A percentile compares a stretch with the other conserved stretches of the same genome.
Conservation (phyloP, 1,140 invertebrate genomes). For the Aphidius ervi region DNA sequence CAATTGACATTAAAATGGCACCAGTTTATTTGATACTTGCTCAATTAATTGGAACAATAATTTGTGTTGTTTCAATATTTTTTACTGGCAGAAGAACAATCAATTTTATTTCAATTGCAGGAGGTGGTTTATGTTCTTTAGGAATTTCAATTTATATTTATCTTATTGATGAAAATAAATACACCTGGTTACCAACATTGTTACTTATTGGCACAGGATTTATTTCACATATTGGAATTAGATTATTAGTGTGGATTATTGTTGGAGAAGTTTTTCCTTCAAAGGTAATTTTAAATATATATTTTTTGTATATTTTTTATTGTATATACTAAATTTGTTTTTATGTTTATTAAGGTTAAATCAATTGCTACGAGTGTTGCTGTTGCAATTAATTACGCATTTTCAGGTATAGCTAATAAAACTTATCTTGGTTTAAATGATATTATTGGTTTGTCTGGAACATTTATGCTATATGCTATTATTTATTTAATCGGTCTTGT, state of each 20-base stretch:
- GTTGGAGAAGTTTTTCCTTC: slow-evolving; percentile 63
- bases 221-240: slow-evolving; percentile 64
- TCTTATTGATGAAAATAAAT: slow-evolving; percentile 38
- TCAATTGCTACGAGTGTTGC: slow-evolving; percentile 65
- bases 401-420: slow-evolving; percentile 69
- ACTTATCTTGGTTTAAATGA: slow-evolving; percentile 63
- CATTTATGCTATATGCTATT: slow-evolving; percentile 64
- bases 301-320: slow-evolving; percentile 2
- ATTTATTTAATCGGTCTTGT: slow-evolving; percentile 63
- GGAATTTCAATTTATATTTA: slow-evolving; percentile 58
- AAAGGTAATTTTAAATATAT: slow-evolving; percentile 26
- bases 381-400: slow-evolving; percentile 67
- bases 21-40: slow-evolving; percentile 66
- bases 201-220: slow-evolving; percentile 65
- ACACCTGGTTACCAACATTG: slow-evolving; percentile 65
- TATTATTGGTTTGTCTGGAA: slow-evolving; percentile 61
- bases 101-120: slow-evolving; percentile 62
- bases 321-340: no score
- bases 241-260: slow-evolving; percentile 71
- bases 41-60: slow-evolving; percentile 60
- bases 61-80: slow-evolving; percentile 63
- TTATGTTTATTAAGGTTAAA: slow-evolving; percentile 57
- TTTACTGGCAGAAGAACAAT: slow-evolving; percentile 67
- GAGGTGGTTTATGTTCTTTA: slow-evolving; percentile 60
- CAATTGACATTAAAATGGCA: slow-evolving; percentile 68